A percentile compares a stretch with the other conserved stretches of the same genome.
Conservation (phyloP, 1,140 invertebrate species). For the Idris sp. region DNA sequence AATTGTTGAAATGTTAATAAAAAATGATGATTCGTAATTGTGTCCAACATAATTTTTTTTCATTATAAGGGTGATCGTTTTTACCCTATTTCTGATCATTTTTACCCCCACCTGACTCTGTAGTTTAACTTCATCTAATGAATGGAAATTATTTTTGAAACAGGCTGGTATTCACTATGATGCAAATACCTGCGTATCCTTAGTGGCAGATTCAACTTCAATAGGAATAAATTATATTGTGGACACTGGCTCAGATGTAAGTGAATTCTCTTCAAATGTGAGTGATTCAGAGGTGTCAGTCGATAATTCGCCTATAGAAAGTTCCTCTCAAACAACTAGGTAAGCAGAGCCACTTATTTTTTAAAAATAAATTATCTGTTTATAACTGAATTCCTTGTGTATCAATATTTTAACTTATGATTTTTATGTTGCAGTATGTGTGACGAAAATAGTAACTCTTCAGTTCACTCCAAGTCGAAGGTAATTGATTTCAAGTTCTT, state of each 20-base stretch:
- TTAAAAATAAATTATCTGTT: too few relatives aligned
- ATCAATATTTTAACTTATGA: too few relatives aligned
- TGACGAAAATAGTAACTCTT: conserved; percentile 71
- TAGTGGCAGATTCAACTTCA: conserved; percentile 83
- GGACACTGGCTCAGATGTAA: conserved; percentile 74
- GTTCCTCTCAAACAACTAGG: conserved; percentile 60
- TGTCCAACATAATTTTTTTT: too few relatives aligned
- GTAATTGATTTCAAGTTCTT: conserved; percentile 28
- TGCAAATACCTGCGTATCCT: conserved; percentile 82
- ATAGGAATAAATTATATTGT: conserved; percentile 86
- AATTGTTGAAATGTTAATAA: too few relatives aligned
- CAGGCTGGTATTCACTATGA: conserved; percentile 82
- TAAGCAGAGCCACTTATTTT: conserved; percentile 8
- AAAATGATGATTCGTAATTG: too few relatives aligned
- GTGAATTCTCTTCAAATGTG: conserved; percentile 17
- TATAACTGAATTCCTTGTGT: background rate
- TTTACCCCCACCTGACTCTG: too few relatives aligned
- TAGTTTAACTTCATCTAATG: too few relatives aligned
- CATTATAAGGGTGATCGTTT: too few relatives aligned
- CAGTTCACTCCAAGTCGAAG: conserved; percentile 28
- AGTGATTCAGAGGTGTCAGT: conserved; percentile 42
- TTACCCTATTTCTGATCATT: too few relatives aligned
- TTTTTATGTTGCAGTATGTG: conserved; percentile 60
- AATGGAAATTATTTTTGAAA: conserved; percentile 8
- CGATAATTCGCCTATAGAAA: conserved; percentile 45